These are phyloP conservation scores for Ramphastos sulfuratus DNA, from an alignment of 2,113 vertebrate genomes.

Conservation along the genomic window DNA sequence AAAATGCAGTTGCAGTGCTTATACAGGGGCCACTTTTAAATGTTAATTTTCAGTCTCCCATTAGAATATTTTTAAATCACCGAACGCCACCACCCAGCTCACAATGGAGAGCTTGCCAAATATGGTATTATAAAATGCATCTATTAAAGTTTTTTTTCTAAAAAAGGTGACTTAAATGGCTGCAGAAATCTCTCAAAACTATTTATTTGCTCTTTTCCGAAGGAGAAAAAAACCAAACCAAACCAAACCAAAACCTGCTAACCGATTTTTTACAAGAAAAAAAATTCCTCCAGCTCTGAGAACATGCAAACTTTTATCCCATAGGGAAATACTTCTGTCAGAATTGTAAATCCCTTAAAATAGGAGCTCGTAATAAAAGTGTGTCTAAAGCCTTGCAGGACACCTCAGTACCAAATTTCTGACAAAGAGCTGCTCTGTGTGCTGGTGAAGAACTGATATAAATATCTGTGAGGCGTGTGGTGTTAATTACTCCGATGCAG, in stretches of 20 bases:
- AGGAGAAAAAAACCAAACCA: neutral
- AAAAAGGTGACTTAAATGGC: conserved; percentile 53
- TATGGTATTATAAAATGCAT: conserved; percentile 40
- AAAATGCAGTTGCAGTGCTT: conserved; percentile 74
- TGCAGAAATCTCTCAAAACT: conserved; percentile 40
- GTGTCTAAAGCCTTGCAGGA: conserved; percentile 56
- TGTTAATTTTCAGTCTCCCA: conserved; percentile 66
- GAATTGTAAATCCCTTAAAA: conserved; percentile 66
- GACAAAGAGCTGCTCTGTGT: conserved; percentile 52
- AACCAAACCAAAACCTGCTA: neutral
- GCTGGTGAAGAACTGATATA: conserved; percentile 43
- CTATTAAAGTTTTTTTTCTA: conserved; percentile 20
- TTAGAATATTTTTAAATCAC: conserved; percentile 52
- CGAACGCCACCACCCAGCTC: conserved; percentile 52
- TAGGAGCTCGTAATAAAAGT: conserved; percentile 44
- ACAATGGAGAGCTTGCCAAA: conserved; percentile 39
- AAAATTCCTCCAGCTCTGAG: conserved; percentile 49
- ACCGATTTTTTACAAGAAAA: conserved; percentile 51
- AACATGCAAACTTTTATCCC: conserved; percentile 55
- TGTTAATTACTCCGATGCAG: conserved; percentile 38
- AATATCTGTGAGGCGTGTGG: conserved; percentile 29
- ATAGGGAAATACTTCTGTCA: conserved; percentile 54
- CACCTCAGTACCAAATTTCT: conserved; percentile 30
- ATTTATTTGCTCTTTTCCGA: conserved; percentile 21
- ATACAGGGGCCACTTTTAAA: conserved; percentile 71